These are phyloP conservation scores for Itoplectis maculator DNA, from an alignment of 2,888 invertebrate genomes.

Conservation along the genomic window DNA sequence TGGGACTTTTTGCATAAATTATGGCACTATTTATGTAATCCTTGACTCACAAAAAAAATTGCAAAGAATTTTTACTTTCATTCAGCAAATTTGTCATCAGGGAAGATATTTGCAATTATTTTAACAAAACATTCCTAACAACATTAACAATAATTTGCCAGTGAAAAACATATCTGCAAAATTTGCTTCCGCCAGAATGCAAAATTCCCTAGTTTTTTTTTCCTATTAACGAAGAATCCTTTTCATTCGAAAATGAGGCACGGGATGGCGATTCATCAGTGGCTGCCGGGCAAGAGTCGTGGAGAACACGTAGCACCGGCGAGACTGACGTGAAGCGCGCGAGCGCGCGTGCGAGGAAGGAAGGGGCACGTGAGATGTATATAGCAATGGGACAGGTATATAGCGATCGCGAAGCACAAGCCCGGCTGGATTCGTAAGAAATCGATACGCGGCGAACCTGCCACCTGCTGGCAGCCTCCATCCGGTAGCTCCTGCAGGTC, in stretches of 20 bases:
- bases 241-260: neutral
- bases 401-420: slow-evolving; percentile 75
- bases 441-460: slow-evolving; percentile 82
- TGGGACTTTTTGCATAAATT: neutral
- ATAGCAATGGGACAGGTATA: slow-evolving; percentile 59
- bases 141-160: no score
- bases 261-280: neutral
- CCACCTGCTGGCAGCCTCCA: slow-evolving; percentile 79
- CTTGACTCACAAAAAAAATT: no score
- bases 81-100: no score
- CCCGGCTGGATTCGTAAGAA: slow-evolving; percentile 83
- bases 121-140: no score
- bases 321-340: slow-evolving; percentile 5
- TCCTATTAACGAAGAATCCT: no score
- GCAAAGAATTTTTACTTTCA: no score
- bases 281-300: neutral
- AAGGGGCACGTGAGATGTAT: slow-evolving; percentile 40
- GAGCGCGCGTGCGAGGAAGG: neutral
- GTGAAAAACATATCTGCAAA: no score
- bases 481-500: slow-evolving; percentile 67
- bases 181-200: no score
- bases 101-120: no score
- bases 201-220: neutral
- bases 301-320: neutral
- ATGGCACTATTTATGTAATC: no score